Conservation (phyloP, 2,113 vertebrate genomes). For the Brachionichthys hirsutus region DNA sequence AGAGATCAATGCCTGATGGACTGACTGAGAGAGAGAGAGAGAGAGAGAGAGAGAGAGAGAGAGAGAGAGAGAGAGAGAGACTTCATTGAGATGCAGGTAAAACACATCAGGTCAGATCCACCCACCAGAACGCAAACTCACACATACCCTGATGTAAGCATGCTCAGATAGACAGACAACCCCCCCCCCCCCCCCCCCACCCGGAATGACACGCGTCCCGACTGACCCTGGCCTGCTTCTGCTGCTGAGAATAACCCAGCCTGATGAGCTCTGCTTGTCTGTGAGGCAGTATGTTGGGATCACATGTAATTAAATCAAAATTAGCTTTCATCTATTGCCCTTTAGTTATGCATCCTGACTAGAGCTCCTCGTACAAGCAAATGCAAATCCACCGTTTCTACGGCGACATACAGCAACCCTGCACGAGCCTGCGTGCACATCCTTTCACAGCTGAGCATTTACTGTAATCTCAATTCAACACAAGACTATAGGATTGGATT, state of each 20-base stretch:
- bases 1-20: slow-evolving; percentile 81
- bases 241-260: slow-evolving; percentile 43
- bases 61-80: slow-evolving; percentile 41
- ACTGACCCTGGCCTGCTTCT: slow-evolving; percentile 35
- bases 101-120: slow-evolving; percentile 66
- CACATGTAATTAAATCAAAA: slow-evolving; percentile 57
- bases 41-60: slow-evolving; percentile 23
- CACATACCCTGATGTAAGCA: slow-evolving; percentile 19
- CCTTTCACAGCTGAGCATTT: slow-evolving; percentile 29
- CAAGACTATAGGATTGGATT: slow-evolving; percentile 28
- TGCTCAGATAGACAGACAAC: slow-evolving; percentile 18
- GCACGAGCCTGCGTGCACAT: slow-evolving; percentile 5
- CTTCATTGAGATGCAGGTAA: slow-evolving; percentile 78
- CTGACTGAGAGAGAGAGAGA: slow-evolving; percentile 51
- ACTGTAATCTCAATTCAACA: slow-evolving; percentile 42
- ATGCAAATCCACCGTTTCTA: slow-evolving; percentile 38
- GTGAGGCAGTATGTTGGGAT: slow-evolving; percentile 47
- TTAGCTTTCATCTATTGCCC: slow-evolving; percentile 62
- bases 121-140: slow-evolving; percentile 48
- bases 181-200: neutral
- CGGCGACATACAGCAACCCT: slow-evolving; percentile 5
- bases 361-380: slow-evolving; percentile 20
- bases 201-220: slow-evolving; percentile 43
- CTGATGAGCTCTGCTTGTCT: slow-evolving; percentile 47
- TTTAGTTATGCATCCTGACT: slow-evolving; percentile 49